A percentile compares a stretch with the other conserved stretches of the same genome.
Conservation (phyloP, 1,140 invertebrate species). For the Pararge aegeria region DNA sequence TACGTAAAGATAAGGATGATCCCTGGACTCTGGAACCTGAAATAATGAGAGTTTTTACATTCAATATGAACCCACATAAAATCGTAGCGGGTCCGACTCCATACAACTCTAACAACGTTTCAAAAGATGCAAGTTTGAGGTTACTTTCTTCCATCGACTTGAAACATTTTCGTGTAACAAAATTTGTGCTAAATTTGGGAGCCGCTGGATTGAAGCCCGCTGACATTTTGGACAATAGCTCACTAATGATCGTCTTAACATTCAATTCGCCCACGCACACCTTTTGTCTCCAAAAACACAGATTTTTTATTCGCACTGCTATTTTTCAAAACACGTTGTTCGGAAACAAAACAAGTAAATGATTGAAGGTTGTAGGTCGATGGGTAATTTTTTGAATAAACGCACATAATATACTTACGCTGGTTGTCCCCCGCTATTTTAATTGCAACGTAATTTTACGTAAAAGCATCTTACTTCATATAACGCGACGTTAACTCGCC, state of each 20-base stretch:
- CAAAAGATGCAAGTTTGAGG: no score
- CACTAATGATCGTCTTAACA: constrained; percentile 74
- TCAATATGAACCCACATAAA: no score
- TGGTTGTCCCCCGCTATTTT: not conserved
- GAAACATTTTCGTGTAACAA: not conserved
- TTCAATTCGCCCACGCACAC: constrained; percentile 66
- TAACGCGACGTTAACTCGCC: no score
- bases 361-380: constrained; percentile 71
- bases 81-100: no score
- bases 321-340: constrained; percentile 60
- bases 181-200: constrained; percentile 42
- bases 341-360: constrained; percentile 49
- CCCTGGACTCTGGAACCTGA: no score
- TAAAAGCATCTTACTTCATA: no score
- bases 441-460: not conserved
- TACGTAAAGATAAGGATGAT: no score
- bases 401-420: not conserved
- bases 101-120: no score
- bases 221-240: constrained; percentile 66
- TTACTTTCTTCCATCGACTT: no score
- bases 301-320: constrained; percentile 62
- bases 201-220: constrained; percentile 40
- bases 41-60: no score
- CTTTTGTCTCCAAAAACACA: constrained; percentile 70
- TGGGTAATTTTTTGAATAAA: constrained; percentile 34